A percentile compares a stretch with the other conserved stretches of the same genome.
Conservation (phyloP, 2,113 vertebrate genomes). For the Genyomyrus donnyi region DNA sequence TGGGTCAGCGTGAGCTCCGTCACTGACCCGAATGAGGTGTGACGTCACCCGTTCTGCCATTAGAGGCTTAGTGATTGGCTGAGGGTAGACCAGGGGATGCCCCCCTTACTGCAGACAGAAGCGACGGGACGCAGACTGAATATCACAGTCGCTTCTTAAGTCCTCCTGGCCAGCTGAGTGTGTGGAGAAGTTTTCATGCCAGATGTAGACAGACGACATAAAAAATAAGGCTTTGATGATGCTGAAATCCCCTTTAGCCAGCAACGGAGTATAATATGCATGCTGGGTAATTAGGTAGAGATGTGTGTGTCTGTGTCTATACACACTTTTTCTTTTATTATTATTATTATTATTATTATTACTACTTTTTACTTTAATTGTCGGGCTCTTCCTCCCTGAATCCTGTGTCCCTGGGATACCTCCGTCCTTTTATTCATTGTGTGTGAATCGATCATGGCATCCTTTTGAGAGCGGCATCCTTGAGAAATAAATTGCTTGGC, state of each 20-base stretch:
- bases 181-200: background rate
- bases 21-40: background rate
- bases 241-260: background rate
- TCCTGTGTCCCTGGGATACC: background rate
- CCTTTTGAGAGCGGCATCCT: constrained; percentile 4
- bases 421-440: background rate
- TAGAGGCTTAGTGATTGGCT: background rate
- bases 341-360: too few species aligned
- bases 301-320: background rate
- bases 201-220: background rate
- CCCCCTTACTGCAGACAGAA: background rate
- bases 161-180: background rate
- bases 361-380: background rate
- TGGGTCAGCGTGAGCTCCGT: background rate
- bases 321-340: background rate
- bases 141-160: background rate
- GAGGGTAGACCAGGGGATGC: background rate
- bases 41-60: background rate
- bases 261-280: background rate
- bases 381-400: background rate
- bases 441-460: background rate
- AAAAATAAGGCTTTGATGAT: background rate
- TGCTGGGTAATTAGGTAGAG: background rate
- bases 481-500: constrained; percentile 15
- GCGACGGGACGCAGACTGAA: background rate